Base-by-base conservation (phyloP, 2,113 vertebrate species). In the Ailurus styani region DNA sequence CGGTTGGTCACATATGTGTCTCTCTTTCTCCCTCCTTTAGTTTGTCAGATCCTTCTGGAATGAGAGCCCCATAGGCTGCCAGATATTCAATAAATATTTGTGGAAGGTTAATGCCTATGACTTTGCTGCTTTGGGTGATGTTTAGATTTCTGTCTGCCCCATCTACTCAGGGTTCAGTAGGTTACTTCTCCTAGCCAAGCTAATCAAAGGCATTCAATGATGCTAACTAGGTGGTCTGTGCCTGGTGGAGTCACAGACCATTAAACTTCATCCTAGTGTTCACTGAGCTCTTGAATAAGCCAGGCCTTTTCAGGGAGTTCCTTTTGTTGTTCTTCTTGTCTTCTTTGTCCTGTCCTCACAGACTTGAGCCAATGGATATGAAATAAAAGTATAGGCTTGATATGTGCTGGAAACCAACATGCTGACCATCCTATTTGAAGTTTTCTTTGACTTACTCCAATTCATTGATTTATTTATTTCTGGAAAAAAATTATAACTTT, bases 1-100 rank as follows among this genome's bases (percentile, higher is more conserved):
- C 25, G 55, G 8, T 55, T 2, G 54, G 88, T 84, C 87, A 52
- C 50, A 2, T 37, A 60, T 5, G 0, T 15, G 21, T 54, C 13
- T 54, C 87, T 42, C 18, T 60, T 60, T 42, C 73, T 81, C 45
- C n/a, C 68, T 60, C 62, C 40, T 90, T 45, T 40, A 45, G 55
- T 72, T 52, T 47, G 70, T 62, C 45, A 18, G 72, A 57, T 92
- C 52, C 87, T 92, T 73, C 52, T n/a, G 62, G 68, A 68, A 68
- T 84, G 72, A 87, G 29, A 79, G 50, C 34, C 27, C 57, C 66
- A n/a, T 73, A 62, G 90, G 50, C 96, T 95, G 95, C 92, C 92
- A 95, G 87, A 96, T 87, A 86, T n/a, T 95, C 75, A 54, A 81
- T 97, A 98, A 97, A 98, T 94, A 97, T 96, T 97, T 98, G 95